phyloP scores from a whole-genome alignment of 2,888 invertebrate genomes.

The Colletes collaris region DNA sequence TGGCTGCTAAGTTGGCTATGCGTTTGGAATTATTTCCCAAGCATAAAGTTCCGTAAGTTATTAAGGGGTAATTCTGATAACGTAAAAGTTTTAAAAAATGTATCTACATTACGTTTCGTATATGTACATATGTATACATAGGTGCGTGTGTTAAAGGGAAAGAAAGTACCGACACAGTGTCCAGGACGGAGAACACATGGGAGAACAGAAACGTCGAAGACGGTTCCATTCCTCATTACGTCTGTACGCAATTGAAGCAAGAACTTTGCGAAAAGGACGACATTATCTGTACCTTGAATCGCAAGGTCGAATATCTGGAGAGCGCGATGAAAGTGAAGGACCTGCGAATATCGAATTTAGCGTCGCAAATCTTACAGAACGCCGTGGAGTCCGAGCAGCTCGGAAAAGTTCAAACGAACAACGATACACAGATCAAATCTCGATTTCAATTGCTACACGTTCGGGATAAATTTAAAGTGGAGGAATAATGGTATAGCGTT shows the following conservation, averaged over 20 bases:
- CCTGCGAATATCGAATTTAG: slow-evolving; percentile 82
- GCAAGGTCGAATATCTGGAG: slow-evolving; percentile 87
- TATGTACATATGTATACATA: too few relatives aligned
- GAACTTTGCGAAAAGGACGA: slow-evolving; percentile 85
- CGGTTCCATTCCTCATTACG: slow-evolving; percentile 41
- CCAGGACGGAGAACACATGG: slow-evolving; percentile 66
- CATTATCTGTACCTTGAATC: slow-evolving; percentile 84
- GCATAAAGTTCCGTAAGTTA: slow-evolving; percentile 27
- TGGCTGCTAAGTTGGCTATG: slow-evolving; percentile 39
- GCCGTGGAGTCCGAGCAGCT: slow-evolving; percentile 50
- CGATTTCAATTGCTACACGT: slow-evolving; percentile 27
- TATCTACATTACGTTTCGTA: too few relatives aligned
- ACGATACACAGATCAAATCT: slow-evolving; percentile 12
- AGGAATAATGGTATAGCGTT: not conserved
- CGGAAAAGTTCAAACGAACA: slow-evolving; percentile 2
- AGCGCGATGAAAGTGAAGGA: slow-evolving; percentile 86
- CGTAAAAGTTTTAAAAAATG: too few relatives aligned
- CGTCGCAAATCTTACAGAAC: slow-evolving; percentile 60
- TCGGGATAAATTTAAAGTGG: slow-evolving; percentile 6
- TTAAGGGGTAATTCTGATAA: too few relatives aligned
- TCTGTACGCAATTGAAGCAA: slow-evolving; percentile 78
- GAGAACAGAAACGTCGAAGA: slow-evolving; percentile 82
- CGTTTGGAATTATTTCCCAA: slow-evolving; percentile 41
- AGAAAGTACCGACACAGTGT: not conserved
- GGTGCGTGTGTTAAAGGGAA: not conserved